Evolutionary conservation across 2,113 vertebrate genomes (phyloP), one percentile per base, ranked within the genome.

Genomic region (Hippopotamus amphibius): DNA sequence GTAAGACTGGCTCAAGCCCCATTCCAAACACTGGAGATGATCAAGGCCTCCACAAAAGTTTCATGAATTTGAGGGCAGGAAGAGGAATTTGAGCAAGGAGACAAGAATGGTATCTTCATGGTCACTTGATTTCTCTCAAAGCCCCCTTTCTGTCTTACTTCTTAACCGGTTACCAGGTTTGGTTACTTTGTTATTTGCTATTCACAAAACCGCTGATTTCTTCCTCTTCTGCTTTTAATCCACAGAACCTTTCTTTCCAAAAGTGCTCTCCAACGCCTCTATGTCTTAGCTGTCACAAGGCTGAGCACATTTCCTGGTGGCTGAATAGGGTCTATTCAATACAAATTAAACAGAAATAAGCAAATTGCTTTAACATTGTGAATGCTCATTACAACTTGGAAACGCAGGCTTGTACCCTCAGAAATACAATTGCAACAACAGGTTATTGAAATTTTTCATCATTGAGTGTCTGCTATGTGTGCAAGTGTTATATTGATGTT

Each of bases 271-370:
- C 43, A 50, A 43, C 5, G 43, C 77, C 63, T 61, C 65, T 93
- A 12, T 77, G 88, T 61, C 17, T 84, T 76, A 72, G 48, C 12
- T 50, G 63, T 77, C 88, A 74, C 59, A 77, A 72, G 28, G 26
- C 88, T 82, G 50, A 93, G 57, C 43, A 86, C 72, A 92, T 69
- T 86, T 97, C 87, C 95, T 92, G 17, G 41, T 63, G 6, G 61
- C n/a, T 65, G 59, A 90, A 85, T 81, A 66, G 85, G 9, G 14
- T 80, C 41, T 30, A 66, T 82, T 88, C 33, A 76, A 66, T 37
- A 76, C 55, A 76, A 85, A 86, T 82, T 72, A 83, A 86, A 93
- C 17, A 97, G 46, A 63, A 80, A 74, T 55, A 82, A 91, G 15
- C 19, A 80, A 79, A 89, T 19, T 72, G 74, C 28, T 85, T 90